Evolutionary conservation across 2,797 vertebrate species (phyloP).

Genomic region (Dryobates pubescens): DNA sequence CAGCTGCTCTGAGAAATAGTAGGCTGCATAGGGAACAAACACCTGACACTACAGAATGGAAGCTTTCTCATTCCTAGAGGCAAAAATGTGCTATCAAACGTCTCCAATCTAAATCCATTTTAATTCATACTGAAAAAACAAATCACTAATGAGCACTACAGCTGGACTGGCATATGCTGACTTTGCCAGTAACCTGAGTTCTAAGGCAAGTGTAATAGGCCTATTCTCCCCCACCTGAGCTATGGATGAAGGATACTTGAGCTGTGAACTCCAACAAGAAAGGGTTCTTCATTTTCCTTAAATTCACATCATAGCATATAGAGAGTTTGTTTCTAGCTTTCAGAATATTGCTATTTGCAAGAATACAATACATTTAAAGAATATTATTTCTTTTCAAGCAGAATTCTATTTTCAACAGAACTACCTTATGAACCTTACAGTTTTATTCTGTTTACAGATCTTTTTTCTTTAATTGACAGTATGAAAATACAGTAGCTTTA

Average conservation of each 20-base stretch:
- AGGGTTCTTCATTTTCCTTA: not conserved
- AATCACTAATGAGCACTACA: not conserved
- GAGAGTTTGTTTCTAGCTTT: not conserved
- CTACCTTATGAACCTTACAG: not conserved
- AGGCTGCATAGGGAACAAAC: not conserved
- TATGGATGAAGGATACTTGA: not conserved
- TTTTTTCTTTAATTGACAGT: not conserved
- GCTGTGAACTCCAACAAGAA: not conserved
- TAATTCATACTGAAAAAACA: not conserved
- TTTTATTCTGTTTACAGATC: not conserved
- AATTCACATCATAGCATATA: not conserved
- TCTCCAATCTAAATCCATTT: not conserved
- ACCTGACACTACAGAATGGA: not conserved
- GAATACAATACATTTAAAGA: not conserved
- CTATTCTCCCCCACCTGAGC: not conserved
- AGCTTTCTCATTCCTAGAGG: not conserved
- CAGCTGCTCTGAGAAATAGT: not conserved
- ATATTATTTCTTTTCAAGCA: not conserved
- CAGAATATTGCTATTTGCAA: not conserved
- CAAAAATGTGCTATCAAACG: not conserved
- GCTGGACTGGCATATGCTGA: not conserved
- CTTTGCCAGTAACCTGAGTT: not conserved
- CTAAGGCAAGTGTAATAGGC: not conserved
- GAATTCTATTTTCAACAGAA: not conserved
- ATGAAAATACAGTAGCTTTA: not conserved